These are phyloP conservation scores for Diadumene lineata DNA, from an alignment of 92 coral and sea anemone species.

Conservation along the genomic window DNA sequence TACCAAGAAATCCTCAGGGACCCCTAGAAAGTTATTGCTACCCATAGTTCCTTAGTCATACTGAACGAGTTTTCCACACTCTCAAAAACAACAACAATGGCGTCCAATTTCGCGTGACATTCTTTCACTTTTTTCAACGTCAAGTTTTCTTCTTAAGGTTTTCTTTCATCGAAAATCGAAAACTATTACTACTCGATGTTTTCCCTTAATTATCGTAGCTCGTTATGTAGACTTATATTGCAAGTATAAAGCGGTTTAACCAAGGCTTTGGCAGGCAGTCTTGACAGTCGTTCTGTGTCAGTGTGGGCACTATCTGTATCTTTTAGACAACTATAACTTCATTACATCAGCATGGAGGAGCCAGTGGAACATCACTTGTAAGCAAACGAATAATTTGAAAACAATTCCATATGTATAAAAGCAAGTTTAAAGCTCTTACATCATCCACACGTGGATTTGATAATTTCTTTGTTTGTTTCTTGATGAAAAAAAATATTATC, in stretches of 20 bases:
- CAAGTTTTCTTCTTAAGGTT: not conserved
- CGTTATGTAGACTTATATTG: not conserved
- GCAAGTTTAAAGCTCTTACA: not conserved
- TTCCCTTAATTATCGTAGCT: not conserved
- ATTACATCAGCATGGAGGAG: slow-evolving; percentile 54
- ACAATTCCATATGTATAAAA: not conserved
- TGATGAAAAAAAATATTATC: not conserved
- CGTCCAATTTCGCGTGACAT: slow-evolving; percentile 20
- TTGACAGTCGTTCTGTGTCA: too few species aligned
- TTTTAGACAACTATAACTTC: too few species aligned
- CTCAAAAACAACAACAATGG: slow-evolving; percentile 31
- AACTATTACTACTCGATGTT: not conserved
- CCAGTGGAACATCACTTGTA: slow-evolving; percentile 66
- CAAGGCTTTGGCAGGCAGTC: not conserved
- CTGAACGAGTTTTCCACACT: not conserved
- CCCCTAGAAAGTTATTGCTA: not conserved
- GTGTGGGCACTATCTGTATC: too few species aligned
- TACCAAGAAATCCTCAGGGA: slow-evolving; percentile 9
- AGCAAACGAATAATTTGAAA: not conserved
- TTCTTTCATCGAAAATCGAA: not conserved
- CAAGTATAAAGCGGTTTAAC: not conserved
- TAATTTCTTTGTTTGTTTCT: not conserved
- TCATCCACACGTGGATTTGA: not conserved
- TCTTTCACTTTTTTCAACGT: not conserved
- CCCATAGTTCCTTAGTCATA: slow-evolving; percentile 19